Conservation (phyloP, 1,140 invertebrate genomes). For the Drosophila tani region DNA sequence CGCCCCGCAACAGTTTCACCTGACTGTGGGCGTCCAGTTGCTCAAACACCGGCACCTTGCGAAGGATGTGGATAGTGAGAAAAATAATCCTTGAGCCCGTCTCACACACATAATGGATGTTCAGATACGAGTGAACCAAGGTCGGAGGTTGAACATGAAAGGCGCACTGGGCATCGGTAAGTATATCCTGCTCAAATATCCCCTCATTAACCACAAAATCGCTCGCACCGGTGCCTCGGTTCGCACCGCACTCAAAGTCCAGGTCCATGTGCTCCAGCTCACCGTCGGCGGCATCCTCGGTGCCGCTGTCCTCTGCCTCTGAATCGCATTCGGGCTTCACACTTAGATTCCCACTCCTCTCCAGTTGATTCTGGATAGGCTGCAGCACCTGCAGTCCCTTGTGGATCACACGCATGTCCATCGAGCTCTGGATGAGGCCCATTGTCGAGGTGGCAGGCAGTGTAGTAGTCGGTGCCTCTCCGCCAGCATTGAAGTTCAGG, state of each 20-base stretch:
- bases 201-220: conserved; percentile 78
- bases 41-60: conserved; percentile 93
- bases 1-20: conserved; percentile 92
- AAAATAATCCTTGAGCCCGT: conserved; percentile 95
- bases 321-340: conserved; percentile 70
- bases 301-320: conserved; percentile 72
- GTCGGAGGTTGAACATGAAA: conserved; percentile 94
- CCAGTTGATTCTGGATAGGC: conserved; percentile 85
- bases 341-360: conserved; percentile 50
- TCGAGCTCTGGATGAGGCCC: conserved; percentile 86
- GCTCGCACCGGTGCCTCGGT: conserved; percentile 48
- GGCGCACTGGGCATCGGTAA: conserved; percentile 89
- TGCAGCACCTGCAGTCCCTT: conserved; percentile 92
- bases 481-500: conserved; percentile 73
- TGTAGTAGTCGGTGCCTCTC: conserved; percentile 28
- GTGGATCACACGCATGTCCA: conserved; percentile 89
- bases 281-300: conserved; percentile 63
- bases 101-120: conserved; percentile 96
- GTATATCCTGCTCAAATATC: conserved; percentile 87
- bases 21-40: conserved; percentile 93
- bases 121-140: conserved; percentile 92
- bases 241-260: conserved; percentile 61
- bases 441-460: conserved; percentile 68
- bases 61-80: conserved; percentile 94
- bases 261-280: conserved; percentile 61